Evolutionary conservation across 1,140 invertebrate genomes (phyloP), one percentile per base, ranked within the genome.

Genomic region (Sycobia sp.): DNA sequence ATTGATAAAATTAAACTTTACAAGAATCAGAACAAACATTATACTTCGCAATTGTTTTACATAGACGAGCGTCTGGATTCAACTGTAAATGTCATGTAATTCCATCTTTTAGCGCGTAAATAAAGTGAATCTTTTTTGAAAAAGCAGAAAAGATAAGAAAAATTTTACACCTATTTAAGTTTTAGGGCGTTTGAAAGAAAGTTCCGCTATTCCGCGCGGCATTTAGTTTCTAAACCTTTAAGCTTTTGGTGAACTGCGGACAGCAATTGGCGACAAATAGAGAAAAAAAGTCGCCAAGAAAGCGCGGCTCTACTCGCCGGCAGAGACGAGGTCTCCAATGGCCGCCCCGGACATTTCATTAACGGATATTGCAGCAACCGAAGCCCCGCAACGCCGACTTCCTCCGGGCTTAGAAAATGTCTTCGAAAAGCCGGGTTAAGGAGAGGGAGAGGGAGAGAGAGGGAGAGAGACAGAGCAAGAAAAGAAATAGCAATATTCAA

Each of bases 231-330:
- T 38, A 54, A 67, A 71, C 66, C 71, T 53, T 69, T 68, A 65
- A 61, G 59, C 59, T 61, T 50, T 34, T 18, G 49, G 18, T 16
- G n/a, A 20, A 47, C 54, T 47, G 32, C 11, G 32, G 67, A 68
- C 66, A 63, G 60, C 70, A 73, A 73, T 73, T 70, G 71, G 58
- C 49, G 65, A 65, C 70, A 75, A 75, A 71, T 69, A 67, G 71
- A 72, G 71, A 69, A 73, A 71, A 68, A 58, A n/a, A n/a, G 43
- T 9, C 55, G 46, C 14, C 10, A 23, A 46, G n/a, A n/a, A n/a
- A n/a, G n/a, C n/a, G n/a, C 32, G 18, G 43, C 4, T 18, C 32
- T 49, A 16, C 13, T 46, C 4, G 54, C 16, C 16, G 65, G 46
- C 63, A 51, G 53, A 65, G 46, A 14, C 16, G 27, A 34, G 8